Percentiles rank a stretch among this genome's conserved stretches.
Evolutionary conservation across 2,113 vertebrate species (phyloP).

Genomic region (Xenopus laevis): DNA sequence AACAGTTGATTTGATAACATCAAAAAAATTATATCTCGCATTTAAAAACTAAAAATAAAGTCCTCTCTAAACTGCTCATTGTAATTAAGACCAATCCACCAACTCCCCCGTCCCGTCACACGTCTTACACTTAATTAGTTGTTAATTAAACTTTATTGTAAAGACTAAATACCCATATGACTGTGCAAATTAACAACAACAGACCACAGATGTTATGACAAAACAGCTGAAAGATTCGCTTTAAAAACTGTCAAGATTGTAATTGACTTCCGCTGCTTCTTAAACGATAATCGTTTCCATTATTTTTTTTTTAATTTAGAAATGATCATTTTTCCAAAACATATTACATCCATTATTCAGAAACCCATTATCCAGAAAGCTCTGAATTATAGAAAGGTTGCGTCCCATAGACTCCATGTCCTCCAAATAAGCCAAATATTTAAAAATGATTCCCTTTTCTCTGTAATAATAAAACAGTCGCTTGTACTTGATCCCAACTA

Average conservation of each 20-base stretch:
- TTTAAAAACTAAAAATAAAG: conserved; percentile 1
- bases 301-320: too few species aligned
- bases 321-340: neutral
- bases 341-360: too few species aligned
- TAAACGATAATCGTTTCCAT: neutral
- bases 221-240: conserved; percentile 22
- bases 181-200: conserved; percentile 32
- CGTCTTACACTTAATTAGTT: conserved; percentile 41
- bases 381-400: too few species aligned
- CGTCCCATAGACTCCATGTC: too few species aligned
- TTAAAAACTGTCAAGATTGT: conserved; percentile 2
- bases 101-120: conserved; percentile 23
- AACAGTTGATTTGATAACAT: too few species aligned
- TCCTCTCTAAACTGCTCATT: neutral
- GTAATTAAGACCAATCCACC: conserved; percentile 19
- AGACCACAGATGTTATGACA: conserved; percentile 36
- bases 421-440: too few species aligned
- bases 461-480: too few species aligned
- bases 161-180: conserved; percentile 45
- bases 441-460: too few species aligned
- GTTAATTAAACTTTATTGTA: conserved; percentile 43
- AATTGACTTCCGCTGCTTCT: neutral
- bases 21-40: too few species aligned
- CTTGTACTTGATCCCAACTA: too few species aligned
- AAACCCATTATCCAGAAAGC: too few species aligned